Evolutionary conservation across 2,797 vertebrate species (phyloP), one percentile per base, ranked within the genome.

Genomic region (Yasuhikotakia modesta): DNA sequence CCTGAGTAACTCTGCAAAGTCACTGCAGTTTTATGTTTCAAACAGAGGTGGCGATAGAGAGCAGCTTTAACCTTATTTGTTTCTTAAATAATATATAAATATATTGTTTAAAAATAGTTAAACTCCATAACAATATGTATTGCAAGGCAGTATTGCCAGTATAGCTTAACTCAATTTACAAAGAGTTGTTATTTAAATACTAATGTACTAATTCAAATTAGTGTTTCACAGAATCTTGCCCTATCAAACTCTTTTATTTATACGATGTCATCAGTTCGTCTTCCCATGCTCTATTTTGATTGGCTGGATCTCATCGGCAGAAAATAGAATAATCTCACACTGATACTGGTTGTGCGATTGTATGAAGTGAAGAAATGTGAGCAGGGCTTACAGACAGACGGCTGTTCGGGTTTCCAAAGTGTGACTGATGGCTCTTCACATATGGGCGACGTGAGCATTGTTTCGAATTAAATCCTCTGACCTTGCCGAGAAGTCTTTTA

Each of bases 381-480:
- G 67, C 60, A 11, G 19, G 2, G 32, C 21, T 74, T 63, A 63
- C 21, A 2, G 46, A 50, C 53, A 43, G 60, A 39, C 17, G 39
- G 35, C 52, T 21, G 70, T 73, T 61, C 61, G 45, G n/a, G 19
- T 32, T 60, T 50, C 45, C 50, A 50, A 39, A 70, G 72, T 73
- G 65, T 8, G 65, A 61, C 55, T 76, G 73, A 77, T 67, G 55
- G 45, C 1, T 76, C 24, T 24, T 68, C 70, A 17, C 58, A 70
- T 58, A 39, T 73, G 80, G 30, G 68, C 30, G 5, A n/a, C n/a
- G 14, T 68, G 63, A 79, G 50, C 66, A 63, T 75, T 70, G 70
- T 65, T 66, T 64, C 16, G n/a, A 65, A 75, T 83, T 75, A 67
- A 46, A 68, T 48, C 60, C 30, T 64, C 30, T 73, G 67, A 66